Base-by-base conservation (phyloP, 2,113 vertebrate species). In the Sialia sialis region DNA sequence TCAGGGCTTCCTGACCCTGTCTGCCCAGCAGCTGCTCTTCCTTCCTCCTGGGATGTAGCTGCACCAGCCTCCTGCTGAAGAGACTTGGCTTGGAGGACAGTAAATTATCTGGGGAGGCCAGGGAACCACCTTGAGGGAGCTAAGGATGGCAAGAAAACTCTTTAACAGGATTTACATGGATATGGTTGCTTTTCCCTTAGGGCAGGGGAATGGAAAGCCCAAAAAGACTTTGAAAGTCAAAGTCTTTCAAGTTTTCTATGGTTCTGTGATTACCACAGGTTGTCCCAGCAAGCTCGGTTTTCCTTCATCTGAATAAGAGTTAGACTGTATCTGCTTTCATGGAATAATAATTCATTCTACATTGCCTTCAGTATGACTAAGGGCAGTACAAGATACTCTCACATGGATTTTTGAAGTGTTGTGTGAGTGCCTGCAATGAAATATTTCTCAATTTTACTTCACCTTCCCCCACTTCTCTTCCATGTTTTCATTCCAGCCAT, bases 391-490 rank as follows among this genome's bases (percentile, higher is more conserved):
- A 89, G 43, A 26, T 67, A 70, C 15, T 1, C 2, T 70, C 16
- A 52, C 68, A 32, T 15, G 17, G 25, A 74, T 58, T 76, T 94
- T 83, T 59, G 11, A 77, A 92, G 29, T 59, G 48, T 39, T 69
- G 16, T 66, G 29, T 43, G 29, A 78, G 14, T 46, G 29, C 70
- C 20, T 30, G 76, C 29, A 73, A 83, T 54, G 32, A 94, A 91
- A 30, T 16, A 5, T 56, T 94, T 87, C 67, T 54, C 5, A 46
- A 12, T 56, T 92, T 94, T 68, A 36, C 19, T 60, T 81, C 20
- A 39, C 10, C 7, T 38, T 0, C 1, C 1, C 0, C 1, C 3
- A 2, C 10, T 39, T 39, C 6, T 9, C 22, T 64, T 38, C 48
- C 8, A 7, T 27, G 15, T 36, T 79, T 84, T 86, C 14, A 55